Evolutionary conservation across 2,797 vertebrate species (phyloP).

Genomic region (Dallia pectoralis): DNA sequence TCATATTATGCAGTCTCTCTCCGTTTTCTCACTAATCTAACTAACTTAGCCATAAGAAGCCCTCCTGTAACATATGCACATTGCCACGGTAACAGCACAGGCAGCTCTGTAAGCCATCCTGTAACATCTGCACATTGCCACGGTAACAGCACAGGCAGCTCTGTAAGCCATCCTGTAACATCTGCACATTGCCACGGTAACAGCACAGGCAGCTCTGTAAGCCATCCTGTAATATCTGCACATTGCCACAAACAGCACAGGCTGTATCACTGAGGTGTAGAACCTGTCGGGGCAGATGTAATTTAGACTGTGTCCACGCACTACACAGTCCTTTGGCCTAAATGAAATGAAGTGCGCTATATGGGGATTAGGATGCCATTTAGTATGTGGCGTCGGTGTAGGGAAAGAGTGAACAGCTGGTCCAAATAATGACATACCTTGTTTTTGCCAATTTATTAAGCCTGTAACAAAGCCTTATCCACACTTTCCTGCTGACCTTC

Average conservation of each 20-base stretch:
- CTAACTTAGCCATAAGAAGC: no score
- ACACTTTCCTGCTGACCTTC: not conserved
- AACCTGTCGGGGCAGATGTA: constrained; percentile 52
- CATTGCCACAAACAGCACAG: constrained; percentile 28
- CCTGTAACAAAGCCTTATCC: not conserved
- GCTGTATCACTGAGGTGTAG: constrained; percentile 4
- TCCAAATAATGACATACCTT: constrained; percentile 32
- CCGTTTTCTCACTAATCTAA: constrained; percentile 29
- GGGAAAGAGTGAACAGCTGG: not conserved
- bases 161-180: constrained; percentile 59
- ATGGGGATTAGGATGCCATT: not conserved
- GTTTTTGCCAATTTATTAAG: constrained; percentile 8
- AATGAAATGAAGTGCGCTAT: not conserved
- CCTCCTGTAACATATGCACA: constrained; percentile 60
- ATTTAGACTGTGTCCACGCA: constrained; percentile 12
- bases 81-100: constrained; percentile 34
- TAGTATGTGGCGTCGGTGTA: not conserved
- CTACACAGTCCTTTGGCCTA: not conserved
- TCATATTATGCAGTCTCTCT: constrained; percentile 57
- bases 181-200: constrained; percentile 44
- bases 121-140: constrained; percentile 52
- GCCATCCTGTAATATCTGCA: constrained; percentile 60
- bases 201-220: constrained; percentile 37
- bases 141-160: no score
- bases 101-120: constrained; percentile 60